Base-by-base conservation (phyloP, 2,797 vertebrate genomes). In the Bradypus variegatus region DNA sequence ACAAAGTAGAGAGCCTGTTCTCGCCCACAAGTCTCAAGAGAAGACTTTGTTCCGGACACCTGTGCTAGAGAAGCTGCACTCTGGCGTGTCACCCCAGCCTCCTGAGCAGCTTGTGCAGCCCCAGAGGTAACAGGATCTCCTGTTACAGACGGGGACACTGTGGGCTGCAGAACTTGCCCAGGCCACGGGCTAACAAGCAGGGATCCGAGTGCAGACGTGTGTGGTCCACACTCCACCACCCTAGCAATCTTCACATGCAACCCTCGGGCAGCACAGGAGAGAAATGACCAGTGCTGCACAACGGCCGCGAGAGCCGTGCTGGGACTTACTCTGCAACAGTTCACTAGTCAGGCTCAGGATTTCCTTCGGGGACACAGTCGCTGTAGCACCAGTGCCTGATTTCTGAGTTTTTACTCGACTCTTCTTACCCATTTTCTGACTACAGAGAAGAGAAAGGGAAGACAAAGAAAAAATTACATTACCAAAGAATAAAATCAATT, bases 351-450 rank as follows among this genome's bases (percentile, higher is more conserved):
- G 97, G 97, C 98, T 99, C 98, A 99, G 97, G 98, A 99, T 99
- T 96, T 99, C 99, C 96, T 99, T 99, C 1, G 99, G 98, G 72
- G 98, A 98, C 85, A 98, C 97, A 31, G 97, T 97, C 0, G 98
- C 97, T 25, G 98, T 96, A 89, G 98, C 98, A 93, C 98, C 98
- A 75, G 98, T 98, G 92, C 99, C 98, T 0, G 98, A 99, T 97
- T 98, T 99, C 97, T 99, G 99, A 83, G 98, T 99, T 98, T 99
- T 99, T 3, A 99, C 98, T 96, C 99, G 95, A 97, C 99, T 99
- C 97, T 99, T 99, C 97, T 99, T 99, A 96, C 99, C 99, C 99
- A 99, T 99, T 96, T 97, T 98, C 96, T 95, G 95, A 96, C 97
- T 98, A 93, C 33, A 96, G 92, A 69, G 94, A 84, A 94, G 64